Conservation (phyloP, 1,140 invertebrate genomes). For the Andrena cerasifolii region DNA sequence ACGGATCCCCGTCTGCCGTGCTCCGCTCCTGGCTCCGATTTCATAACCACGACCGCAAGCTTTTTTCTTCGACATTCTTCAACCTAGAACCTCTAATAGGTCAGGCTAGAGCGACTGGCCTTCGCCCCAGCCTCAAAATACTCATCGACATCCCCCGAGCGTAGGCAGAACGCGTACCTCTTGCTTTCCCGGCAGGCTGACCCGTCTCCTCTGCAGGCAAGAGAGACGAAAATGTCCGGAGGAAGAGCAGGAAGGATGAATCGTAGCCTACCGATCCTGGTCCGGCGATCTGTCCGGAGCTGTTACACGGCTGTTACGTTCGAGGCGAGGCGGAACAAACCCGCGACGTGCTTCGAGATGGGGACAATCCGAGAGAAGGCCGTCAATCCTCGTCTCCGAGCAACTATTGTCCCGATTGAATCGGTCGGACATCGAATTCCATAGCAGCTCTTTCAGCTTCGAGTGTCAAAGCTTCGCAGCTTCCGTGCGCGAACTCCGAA, state of each 20-base stretch:
- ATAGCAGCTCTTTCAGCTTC: neutral
- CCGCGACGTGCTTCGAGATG: constrained; percentile 28
- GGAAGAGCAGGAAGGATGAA: neutral
- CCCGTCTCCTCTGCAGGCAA: neutral
- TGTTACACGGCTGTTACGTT: constrained; percentile 66
- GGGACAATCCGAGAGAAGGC: neutral
- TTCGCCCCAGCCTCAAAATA: too few relatives aligned
- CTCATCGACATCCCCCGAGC: too few relatives aligned
- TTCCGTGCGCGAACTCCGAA: neutral
- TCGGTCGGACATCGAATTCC: neutral
- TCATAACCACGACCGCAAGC: constrained; percentile 65
- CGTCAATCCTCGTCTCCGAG: constrained; percentile 13
- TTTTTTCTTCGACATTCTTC: constrained; percentile 34
- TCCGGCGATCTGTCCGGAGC: constrained; percentile 29
- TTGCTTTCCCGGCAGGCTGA: neutral
- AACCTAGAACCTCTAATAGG: too few relatives aligned
- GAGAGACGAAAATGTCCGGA: neutral
- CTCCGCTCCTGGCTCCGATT: constrained; percentile 57
- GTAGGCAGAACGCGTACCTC: neutral
- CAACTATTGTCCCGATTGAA: constrained; percentile 45
- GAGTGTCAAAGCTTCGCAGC: neutral
- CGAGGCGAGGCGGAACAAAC: constrained; percentile 57
- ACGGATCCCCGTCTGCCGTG: neutral
- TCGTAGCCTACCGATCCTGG: neutral
- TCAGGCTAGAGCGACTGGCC: too few relatives aligned